Evolutionary conservation across 2,888 invertebrate genomes (phyloP), one percentile per base, ranked within the genome.

Genomic region (Unio pictorum): DNA sequence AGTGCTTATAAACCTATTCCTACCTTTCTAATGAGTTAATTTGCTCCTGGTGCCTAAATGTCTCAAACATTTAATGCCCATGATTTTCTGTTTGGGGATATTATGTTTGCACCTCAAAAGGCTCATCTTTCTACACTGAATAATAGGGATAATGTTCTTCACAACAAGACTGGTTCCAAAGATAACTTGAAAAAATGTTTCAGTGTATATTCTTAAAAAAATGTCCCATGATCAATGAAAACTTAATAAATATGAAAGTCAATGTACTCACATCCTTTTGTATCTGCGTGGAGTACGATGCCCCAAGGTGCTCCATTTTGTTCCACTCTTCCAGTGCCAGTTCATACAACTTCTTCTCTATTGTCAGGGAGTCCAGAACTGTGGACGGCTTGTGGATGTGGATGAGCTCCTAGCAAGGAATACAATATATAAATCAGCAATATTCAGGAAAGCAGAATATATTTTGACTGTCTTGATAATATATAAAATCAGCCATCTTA

Each of bases 331-430:
- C 78, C 45, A 82, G 68, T 6, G 87, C 86, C 17, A 84, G 78
- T 69, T 89, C 87, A 67, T 88, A 76, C 71, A 89, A 66, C 61
- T 85, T 83, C 75, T 83, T 84, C 78, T 90, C 88, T 78, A 89
- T 75, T n/a, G 81, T 55, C 15, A 90, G 63, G 59, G 76, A 72
- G 55, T 88, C 85, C 17, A 81, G 79, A 4, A 84, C 79, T 0
- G 84, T 81, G 57, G 82, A 77, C 7, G 88, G 88, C 66, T 84
- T 83, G 72, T 87, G 86, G 55, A 83, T 75, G 66, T 87, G 83
- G 54, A 81, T 68, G 56, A 89, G 70, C 76, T 89, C 89, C 88
- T 88, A 70, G 1, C 75, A 73, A 56, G 64, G n/a, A 26, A 60
- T 57, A 69, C 11, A 45, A 45, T 15, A 45, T 45, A 45, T 17